Percentiles rank a stretch among this genome's conserved stretches.
phyloP scores from a whole-genome alignment of 2,797 vertebrate species.

The Hydrophis major region DNA sequence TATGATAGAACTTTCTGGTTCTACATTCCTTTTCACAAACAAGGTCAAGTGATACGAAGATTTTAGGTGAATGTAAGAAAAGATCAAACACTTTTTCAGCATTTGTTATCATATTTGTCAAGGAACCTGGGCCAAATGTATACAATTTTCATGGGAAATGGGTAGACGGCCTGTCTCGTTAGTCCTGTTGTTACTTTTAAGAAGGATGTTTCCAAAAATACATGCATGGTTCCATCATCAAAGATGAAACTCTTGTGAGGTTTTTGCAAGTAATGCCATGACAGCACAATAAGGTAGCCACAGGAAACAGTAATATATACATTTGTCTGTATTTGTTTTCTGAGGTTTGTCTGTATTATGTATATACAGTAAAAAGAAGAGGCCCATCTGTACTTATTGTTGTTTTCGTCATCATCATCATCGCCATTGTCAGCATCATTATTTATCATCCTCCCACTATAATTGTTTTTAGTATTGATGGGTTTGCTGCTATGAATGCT shows the following conservation, averaged over 20 bases:
- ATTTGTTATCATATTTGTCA: not conserved
- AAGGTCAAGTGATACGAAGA: not conserved
- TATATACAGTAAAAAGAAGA: not conserved
- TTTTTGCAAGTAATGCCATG: not conserved
- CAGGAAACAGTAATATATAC: not conserved
- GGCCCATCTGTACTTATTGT: not conserved
- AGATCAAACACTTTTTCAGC: accelerated
- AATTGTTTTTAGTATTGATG: slow-evolving; percentile 56
- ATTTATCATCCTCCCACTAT: not conserved
- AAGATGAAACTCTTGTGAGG: slow-evolving; percentile 8
- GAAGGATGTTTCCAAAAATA: slow-evolving; percentile 15
- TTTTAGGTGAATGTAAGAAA: not conserved
- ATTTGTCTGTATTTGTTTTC: not conserved
- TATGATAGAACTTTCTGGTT: not conserved
- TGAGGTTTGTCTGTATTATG: not conserved
- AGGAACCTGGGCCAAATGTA: not conserved
- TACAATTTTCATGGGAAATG: not conserved
- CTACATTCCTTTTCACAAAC: not conserved
- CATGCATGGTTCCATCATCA: not conserved
- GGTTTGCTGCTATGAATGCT: slow-evolving; percentile 11
- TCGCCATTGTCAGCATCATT: not conserved
- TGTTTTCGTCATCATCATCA: not conserved
- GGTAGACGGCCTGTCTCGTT: not conserved
- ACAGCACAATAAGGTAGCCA: not conserved
- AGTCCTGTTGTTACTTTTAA: not conserved